These are phyloP conservation scores for Synchiropus splendidus DNA, from an alignment of 2,113 vertebrate species.

Conservation along the genomic window DNA sequence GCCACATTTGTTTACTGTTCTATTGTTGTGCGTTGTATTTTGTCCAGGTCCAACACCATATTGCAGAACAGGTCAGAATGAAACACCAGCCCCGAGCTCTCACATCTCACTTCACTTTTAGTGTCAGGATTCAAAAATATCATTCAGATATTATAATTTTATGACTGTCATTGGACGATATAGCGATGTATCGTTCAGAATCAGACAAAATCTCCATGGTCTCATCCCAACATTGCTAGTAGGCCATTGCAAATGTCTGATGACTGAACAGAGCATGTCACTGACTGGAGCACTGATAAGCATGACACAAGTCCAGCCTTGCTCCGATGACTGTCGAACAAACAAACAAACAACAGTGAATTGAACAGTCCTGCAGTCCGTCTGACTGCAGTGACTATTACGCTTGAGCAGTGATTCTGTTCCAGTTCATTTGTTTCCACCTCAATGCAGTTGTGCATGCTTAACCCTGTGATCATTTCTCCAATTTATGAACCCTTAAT, in stretches of 20 bases:
- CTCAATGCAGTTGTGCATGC: slow-evolving; percentile 13
- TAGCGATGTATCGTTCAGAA: too few relatives aligned
- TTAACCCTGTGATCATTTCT: too few relatives aligned
- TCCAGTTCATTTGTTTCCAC: slow-evolving; percentile 32
- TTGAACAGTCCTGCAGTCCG: too few relatives aligned
- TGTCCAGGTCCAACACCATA: slow-evolving; percentile 61
- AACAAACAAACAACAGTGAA: too few relatives aligned
- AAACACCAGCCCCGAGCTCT: slow-evolving; percentile 34
- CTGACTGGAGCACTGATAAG: slow-evolving; percentile 11
- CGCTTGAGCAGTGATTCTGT: too few relatives aligned
- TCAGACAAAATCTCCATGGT: too few relatives aligned
- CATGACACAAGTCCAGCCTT: too few relatives aligned
- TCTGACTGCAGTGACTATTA: too few relatives aligned
- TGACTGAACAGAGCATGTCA: slow-evolving; percentile 12
- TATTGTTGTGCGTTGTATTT: slow-evolving; percentile 59
- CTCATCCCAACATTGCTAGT: slow-evolving; percentile 26
- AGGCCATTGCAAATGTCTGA: slow-evolving; percentile 35
- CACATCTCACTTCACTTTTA: slow-evolving; percentile 9
- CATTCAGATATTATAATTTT: too few relatives aligned
- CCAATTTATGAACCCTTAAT: too few relatives aligned
- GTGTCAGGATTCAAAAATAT: background rate
- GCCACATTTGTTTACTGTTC: slow-evolving; percentile 28
- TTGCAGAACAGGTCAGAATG: slow-evolving; percentile 66
- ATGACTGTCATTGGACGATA: too few relatives aligned
- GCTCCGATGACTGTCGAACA: too few relatives aligned